A percentile compares a stretch with the other conserved stretches of the same genome.
These are phyloP conservation scores for Radopholus similis DNA, from an alignment of 1,140 invertebrate genomes.

Conservation along the genomic window DNA sequence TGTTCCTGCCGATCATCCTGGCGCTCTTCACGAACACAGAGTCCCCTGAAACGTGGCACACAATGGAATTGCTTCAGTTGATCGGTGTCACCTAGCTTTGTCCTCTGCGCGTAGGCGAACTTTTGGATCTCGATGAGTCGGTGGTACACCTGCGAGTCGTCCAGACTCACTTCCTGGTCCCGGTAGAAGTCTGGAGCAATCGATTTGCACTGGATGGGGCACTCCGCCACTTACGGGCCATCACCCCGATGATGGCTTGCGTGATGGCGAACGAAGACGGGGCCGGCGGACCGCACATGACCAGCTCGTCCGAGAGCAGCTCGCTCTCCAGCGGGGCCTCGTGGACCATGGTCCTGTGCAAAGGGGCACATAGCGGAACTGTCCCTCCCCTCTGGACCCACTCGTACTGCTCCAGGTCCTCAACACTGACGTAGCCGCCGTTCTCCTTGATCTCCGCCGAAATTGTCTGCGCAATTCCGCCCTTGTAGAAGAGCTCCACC, in stretches of 20 bases:
- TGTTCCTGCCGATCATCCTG: constrained; percentile 43
- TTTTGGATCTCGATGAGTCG: constrained; percentile 85
- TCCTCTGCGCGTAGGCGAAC: constrained; percentile 79
- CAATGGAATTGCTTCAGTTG: neutral
- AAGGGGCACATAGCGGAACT: constrained; percentile 66
- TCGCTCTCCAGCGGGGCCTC: constrained; percentile 61
- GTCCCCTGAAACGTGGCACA: constrained; percentile 67
- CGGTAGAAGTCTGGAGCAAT: constrained; percentile 37
- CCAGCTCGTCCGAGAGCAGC: constrained; percentile 46
- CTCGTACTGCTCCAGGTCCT: constrained; percentile 56
- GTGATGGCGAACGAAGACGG: constrained; percentile 57
- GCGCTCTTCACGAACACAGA: constrained; percentile 70
- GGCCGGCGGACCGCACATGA: constrained; percentile 59
- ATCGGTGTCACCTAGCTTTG: constrained; percentile 67
- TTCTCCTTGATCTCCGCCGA: constrained; percentile 59
- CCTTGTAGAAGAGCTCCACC: constrained; percentile 60
- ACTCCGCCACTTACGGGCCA: constrained; percentile 37
- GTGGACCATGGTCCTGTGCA: constrained; percentile 63
- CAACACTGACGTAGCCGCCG: constrained; percentile 49
- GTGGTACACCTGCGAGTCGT: constrained; percentile 69
- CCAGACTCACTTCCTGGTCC: constrained; percentile 25
- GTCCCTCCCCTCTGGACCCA: constrained; percentile 60
- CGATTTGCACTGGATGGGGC: neutral
- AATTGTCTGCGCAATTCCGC: constrained; percentile 50
- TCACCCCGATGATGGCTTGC: constrained; percentile 51